A percentile compares a stretch with the other conserved stretches of the same genome.
These are phyloP conservation scores for Drosophila hydei DNA, from an alignment of 1,140 invertebrate genomes.

Conservation along the genomic window DNA sequence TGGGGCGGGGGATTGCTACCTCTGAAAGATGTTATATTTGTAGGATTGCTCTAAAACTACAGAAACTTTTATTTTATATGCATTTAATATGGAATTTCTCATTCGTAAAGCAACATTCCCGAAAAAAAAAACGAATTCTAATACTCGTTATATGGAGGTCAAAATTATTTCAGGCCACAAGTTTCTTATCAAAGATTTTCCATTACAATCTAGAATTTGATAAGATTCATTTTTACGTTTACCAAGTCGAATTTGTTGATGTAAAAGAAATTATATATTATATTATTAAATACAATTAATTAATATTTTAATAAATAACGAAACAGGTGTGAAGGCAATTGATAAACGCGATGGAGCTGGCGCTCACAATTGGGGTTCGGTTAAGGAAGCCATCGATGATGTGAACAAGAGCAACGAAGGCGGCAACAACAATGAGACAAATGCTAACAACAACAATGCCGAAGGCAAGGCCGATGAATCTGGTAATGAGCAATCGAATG, in stretches of 20 bases:
- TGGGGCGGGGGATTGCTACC: background rate
- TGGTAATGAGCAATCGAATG: constrained; percentile 85
- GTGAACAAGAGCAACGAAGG: constrained; percentile 86
- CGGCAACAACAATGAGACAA: constrained; percentile 69
- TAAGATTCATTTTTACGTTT: constrained; percentile 3
- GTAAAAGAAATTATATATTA: background rate
- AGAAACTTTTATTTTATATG: too few relatives aligned
- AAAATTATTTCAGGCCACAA: background rate
- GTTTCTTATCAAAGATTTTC: constrained; percentile 4
- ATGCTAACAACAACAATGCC: constrained; percentile 67
- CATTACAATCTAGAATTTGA: background rate
- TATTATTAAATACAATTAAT: background rate
- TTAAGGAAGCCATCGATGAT: constrained; percentile 94
- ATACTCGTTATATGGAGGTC: background rate
- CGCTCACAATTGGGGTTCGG: constrained; percentile 97
- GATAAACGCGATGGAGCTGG: constrained; percentile 97
- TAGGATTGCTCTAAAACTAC: background rate
- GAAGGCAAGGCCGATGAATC: constrained; percentile 76
- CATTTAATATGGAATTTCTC: too few relatives aligned
- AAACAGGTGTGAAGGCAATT: constrained; percentile 92
- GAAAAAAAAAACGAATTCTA: background rate
- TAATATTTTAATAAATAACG: background rate
- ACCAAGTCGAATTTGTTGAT: background rate
- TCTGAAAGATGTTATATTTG: background rate
- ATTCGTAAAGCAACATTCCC: too few relatives aligned